Base-by-base conservation (phyloP, 2,797 vertebrate genomes). In the Chelonia mydas region DNA sequence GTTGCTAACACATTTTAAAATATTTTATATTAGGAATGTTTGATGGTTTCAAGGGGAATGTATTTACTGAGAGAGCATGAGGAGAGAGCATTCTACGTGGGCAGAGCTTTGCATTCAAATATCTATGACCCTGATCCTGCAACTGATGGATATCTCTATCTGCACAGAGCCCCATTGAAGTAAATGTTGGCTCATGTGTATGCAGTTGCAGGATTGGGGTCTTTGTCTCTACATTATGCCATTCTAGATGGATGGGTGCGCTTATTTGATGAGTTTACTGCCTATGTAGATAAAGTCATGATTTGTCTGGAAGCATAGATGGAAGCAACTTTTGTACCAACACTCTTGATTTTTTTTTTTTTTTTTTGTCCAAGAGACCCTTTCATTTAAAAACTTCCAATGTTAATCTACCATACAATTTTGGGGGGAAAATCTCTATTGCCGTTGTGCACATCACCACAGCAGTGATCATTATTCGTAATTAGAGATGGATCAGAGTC, bases 71-170 rank as follows among this genome's bases (percentile, higher is more conserved):
- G 31, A 45, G 79, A 61, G 16, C 83, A 5, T 9, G 37, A 45
- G n/a, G 53, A 91, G 25, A 47, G 79, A 90, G 7, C 7, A 89
- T 94, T 51, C 50, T 80, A 81, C 72, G 47, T 83, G 68, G 37
- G 16, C 33, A 37, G 79, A 65, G 1, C 17, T 82, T 88, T 83
- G 45, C 51, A 11, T 83, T 16, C 0, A 31, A 83, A 81, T 88
- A 76, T 84, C 83, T 93, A 54, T 86, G 50, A 17, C 11, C 3
- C 2, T 16, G 82, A 2, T 83, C 13, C 79, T 86, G 83, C 19
- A 83, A 53, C 61, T 76, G 55, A 84, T 23, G 47, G 61, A 77
- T 83, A 94, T 83, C 72, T 92, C 59, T 76, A 49, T 61, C 81
- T 82, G 54, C 79, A 77, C 1, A 84, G 80, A 81, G 49, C n/a